phyloP scores from a whole-genome alignment of 2,113 vertebrate species.

The Tamias sibiricus region DNA sequence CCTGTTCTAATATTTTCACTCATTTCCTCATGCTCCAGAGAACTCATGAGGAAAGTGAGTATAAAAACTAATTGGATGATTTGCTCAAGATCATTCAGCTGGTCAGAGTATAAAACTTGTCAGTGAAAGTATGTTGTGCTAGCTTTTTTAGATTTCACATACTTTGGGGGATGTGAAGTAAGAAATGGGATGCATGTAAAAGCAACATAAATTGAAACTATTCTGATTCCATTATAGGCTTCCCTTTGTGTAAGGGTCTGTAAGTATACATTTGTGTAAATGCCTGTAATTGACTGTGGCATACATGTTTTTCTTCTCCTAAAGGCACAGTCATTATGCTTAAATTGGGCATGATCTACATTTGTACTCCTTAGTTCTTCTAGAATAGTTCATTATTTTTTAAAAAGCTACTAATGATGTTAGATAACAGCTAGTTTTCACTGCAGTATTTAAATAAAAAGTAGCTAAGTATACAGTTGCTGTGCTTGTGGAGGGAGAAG shows the following conservation, averaged over 20 bases:
- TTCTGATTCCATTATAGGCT: not conserved
- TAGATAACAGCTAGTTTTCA: not conserved
- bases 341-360: not conserved
- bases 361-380: not conserved
- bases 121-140: not conserved
- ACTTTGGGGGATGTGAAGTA: no score
- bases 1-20: not conserved
- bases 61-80: not conserved
- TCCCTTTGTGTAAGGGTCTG: not conserved
- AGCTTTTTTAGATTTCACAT: no score
- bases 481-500: not conserved
- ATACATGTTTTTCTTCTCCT: not conserved
- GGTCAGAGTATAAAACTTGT: not conserved
- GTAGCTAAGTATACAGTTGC: not conserved
- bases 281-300: not conserved
- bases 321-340: not conserved
- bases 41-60: not conserved
- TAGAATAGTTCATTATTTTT: not conserved
- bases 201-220: not conserved
- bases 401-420: not conserved
- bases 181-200: not conserved
- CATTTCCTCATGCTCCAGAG: not conserved
- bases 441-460: not conserved
- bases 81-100: not conserved
- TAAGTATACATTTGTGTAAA: not conserved